Base-by-base conservation (phyloP, 2,888 invertebrate genomes). In the Pemphredon lugubris region DNA sequence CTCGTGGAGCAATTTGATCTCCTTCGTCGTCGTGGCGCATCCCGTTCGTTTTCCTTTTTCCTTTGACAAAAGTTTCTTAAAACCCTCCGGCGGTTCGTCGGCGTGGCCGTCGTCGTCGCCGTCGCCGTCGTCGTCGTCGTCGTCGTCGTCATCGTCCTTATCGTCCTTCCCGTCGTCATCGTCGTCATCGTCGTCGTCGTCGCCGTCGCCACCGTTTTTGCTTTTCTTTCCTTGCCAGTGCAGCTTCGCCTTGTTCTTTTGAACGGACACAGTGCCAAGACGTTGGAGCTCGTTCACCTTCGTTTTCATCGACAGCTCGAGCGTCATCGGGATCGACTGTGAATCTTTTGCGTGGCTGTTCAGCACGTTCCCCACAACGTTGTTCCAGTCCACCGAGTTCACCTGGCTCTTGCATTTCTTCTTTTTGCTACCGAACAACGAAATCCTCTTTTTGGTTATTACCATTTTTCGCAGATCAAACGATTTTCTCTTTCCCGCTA, bases 351-450 rank as follows among this genome's bases (percentile, higher is more conserved):
- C 82, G 13, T 79, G 72, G 2, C 59, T 67, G 2, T 78, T 63
- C 47, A 87, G 55, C 0, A 81, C 75, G 18, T 82, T 86, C 7
- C 82, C 44, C n/a, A 88, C 23, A 6, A 84, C 79, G 55, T 82
- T 85, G 74, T 88, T 88, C 88, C 88, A 88, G 23, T 88, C 88
- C 0, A 83, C 69, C 2, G 84, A 66, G 64, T 84, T 87, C 34
- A 86, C 63, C 58, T 73, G 80, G 30, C 54, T 79, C 50, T 84
- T 86, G 73, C 88, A 88, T 21, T 86, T 86, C 61, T 86, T 87
- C 66, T 87, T 87, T 42, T 86, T 86, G 34, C 88, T 88, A 4
- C 50, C 9, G 23, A 51, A 50, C 47, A 48, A 34, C n/a, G n/a
- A 26, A 9, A 13, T 9, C 14, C 0, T 14, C 3, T 2, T 5